Evolutionary conservation across 1,140 invertebrate genomes (phyloP), one percentile per base, ranked within the genome.

Genomic region (Papilio aristodemus): DNA sequence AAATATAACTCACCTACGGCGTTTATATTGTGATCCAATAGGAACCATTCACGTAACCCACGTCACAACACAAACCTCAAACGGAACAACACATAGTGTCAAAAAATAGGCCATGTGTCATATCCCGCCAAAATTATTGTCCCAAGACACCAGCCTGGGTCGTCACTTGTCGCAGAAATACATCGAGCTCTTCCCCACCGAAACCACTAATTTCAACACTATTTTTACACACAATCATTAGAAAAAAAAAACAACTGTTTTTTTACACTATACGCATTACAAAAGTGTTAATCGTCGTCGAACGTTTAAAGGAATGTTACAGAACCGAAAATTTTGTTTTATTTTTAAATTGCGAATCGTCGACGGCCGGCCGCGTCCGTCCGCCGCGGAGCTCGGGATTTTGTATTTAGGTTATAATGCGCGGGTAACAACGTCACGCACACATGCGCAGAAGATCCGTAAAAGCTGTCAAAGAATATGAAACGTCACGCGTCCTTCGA

Each of bases 341-440:
- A 86, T 88, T 86, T 85, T 89, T 85, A 84, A 88, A 86, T 80
- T 78, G 67, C 68, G 71, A 77, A 80, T 72, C 83, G 76, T 77
- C 78, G 80, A 82, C 79, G 80, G 79, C 81, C 77, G 80, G 75
- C 72, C 80, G 80, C 83, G 83, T 81, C 81, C 81, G 79, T 79
- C 79, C 76, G 77, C 80, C 80, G 81, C 79, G 79, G 80, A 81
- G 85, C 85, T 84, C 83, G 81, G n/a, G 79, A 84, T 86, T 88
- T 90, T 84, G 81, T 80, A 90, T 88, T 88, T 90, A 88, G 87
- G 87, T 90, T 90, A 88, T 81, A 85, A 86, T 84, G 73, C 82
- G 84, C 86, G 85, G 80, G 87, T 81, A 81, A 87, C 84, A 81
- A 84, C 82, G 85, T 84, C 81, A 85, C 87, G 68, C 86, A 88